A percentile compares a stretch with the other conserved stretches of the same genome.
Evolutionary conservation across 2,797 vertebrate genomes (phyloP).

Genomic region (Meda fulgida): DNA sequence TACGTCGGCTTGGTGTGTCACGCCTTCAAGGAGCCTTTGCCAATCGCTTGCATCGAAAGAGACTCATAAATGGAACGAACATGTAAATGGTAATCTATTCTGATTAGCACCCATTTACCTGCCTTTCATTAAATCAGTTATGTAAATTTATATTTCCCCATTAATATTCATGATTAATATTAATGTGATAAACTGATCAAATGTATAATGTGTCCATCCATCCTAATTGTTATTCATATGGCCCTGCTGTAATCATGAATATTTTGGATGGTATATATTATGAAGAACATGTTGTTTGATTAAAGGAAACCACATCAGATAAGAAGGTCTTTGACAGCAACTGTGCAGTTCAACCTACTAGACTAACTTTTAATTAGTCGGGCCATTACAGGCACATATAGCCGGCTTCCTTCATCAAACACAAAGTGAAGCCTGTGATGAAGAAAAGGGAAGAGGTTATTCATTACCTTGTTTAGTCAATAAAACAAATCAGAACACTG

Average conservation of each 20-base stretch:
- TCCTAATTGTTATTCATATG: background rate
- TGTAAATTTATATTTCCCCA: background rate
- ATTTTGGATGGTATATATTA: background rate
- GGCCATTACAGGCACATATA: slow-evolving; percentile 22
- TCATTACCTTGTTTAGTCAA: slow-evolving; percentile 54
- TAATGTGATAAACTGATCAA: background rate
- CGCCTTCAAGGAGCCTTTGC: background rate
- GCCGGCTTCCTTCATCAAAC: slow-evolving; percentile 46
- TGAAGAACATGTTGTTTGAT: slow-evolving; percentile 19
- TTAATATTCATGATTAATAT: background rate
- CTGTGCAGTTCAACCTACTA: background rate
- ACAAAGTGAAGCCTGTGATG: slow-evolving; percentile 27
- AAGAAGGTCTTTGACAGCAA: slow-evolving; percentile 1
- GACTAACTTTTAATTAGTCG: slow-evolving; percentile 47
- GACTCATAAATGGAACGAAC: background rate
- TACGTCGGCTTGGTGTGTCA: background rate
- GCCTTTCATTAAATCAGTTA: background rate
- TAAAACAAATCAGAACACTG: slow-evolving; percentile 44
- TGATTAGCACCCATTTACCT: background rate
- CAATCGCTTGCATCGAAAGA: background rate
- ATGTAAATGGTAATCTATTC: background rate
- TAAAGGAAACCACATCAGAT: slow-evolving; percentile 24
- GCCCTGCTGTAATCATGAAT: background rate
- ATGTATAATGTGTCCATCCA: background rate
- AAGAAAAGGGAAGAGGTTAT: slow-evolving; percentile 47